Base-by-base conservation (phyloP, 2,888 invertebrate genomes). In the Phytoseiulus persimilis region DNA sequence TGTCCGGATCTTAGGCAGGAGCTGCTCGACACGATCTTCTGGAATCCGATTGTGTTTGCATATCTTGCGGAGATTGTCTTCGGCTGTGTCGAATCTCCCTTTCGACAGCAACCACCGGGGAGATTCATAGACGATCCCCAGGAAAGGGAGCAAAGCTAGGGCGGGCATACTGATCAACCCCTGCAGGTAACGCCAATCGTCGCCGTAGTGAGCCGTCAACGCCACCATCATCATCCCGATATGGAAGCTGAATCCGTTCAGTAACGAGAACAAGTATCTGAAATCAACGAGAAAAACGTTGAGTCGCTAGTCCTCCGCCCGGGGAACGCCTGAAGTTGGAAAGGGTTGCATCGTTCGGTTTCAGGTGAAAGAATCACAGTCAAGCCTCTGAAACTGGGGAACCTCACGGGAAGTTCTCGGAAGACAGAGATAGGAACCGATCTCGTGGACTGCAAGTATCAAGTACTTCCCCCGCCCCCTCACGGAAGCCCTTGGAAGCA, bases 1-100 rank as follows among this genome's bases (percentile, higher is more conserved):
- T 39, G 87, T 87, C 87, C 87, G 32, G 33, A 87, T 87, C 87
- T 87, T 87, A 87, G 87, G 87, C 87, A 87, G 45, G 87, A 87
- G 87, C 33, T 87, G 28, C 28, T 87, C 87, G 87, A 87, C 87
- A 14, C 33, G 87, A 39, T 87, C 33, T 33, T 33, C 87, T 45
- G 87, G 87, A 87, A 87, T 33, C n/a, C 45, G 32, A 45, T 87
- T 87, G 39, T n/a, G 45, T n/a, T 87, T 45, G 87, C 87, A 87
- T 33, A 87, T 87, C n/a, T 87, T 87, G 5, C 33, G 87, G 87
- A 87, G 87, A 32, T 39, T 45, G 31, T 33, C 31, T 31, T 87
- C 87, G 14, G 87, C 87, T 32, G 32, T 33, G 45, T 87, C 87
- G 39, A 45, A 45, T n/a, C 87, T n/a, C 33, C 87, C 39, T 45